Evolutionary conservation across 1,140 invertebrate species (phyloP).

Genomic region (Drosophila nigrodunni): DNA sequence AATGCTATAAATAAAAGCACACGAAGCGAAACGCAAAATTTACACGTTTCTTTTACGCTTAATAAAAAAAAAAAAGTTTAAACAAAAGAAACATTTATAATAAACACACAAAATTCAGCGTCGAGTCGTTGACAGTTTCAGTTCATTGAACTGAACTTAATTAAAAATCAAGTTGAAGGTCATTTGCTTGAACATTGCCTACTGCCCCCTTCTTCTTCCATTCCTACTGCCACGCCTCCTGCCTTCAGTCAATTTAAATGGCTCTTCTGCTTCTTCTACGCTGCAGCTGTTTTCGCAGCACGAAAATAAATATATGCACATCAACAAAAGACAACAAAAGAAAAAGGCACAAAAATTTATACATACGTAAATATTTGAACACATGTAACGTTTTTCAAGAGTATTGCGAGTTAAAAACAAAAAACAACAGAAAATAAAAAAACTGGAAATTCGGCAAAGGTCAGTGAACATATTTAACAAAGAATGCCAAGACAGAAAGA

Average conservation of each 20-base stretch:
- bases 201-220: neutral
- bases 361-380: slow-evolving; percentile 45
- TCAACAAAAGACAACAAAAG: slow-evolving; percentile 24
- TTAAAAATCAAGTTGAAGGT: slow-evolving; percentile 83
- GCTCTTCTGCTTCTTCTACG: slow-evolving; percentile 3
- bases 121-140: slow-evolving; percentile 68
- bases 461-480: slow-evolving; percentile 79
- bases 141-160: slow-evolving; percentile 81
- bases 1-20: slow-evolving; percentile 27
- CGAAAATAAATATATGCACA: slow-evolving; percentile 25
- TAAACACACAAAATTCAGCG: slow-evolving; percentile 38
- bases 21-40: slow-evolving; percentile 19
- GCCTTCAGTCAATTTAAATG: neutral
- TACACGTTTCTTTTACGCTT: slow-evolving; percentile 25
- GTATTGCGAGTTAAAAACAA: slow-evolving; percentile 21
- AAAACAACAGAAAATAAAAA: slow-evolving; percentile 21
- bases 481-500: slow-evolving; percentile 33
- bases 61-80: slow-evolving; percentile 19
- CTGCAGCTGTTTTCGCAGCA: slow-evolving; percentile 39
- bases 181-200: slow-evolving; percentile 51
- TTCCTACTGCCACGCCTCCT: neutral
- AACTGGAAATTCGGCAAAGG: slow-evolving; percentile 77
- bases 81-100: slow-evolving; percentile 19
- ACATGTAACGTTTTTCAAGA: slow-evolving; percentile 20
- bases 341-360: slow-evolving; percentile 45